Base-by-base conservation (phyloP, 2,113 vertebrate genomes). In the Cromileptes altivelis region DNA sequence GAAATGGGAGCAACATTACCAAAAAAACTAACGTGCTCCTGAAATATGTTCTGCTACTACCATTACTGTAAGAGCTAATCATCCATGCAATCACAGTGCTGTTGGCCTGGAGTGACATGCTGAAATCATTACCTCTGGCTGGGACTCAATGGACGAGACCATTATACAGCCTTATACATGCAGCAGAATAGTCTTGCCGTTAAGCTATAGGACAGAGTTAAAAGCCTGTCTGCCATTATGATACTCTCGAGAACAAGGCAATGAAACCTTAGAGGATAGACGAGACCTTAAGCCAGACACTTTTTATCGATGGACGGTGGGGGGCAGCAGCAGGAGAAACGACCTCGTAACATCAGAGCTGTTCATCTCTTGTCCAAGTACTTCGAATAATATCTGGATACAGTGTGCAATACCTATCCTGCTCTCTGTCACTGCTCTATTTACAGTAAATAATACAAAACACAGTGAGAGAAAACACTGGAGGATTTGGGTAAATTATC, bases 1-100 rank as follows among this genome's bases (percentile, higher is more conserved):
- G 61, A 91, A 92, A 92, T 86, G 73, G 88, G 75, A 84, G 74
- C 70, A 74, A 73, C 67, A 78, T 84, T 70, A 80, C 71, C 68
- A 80, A 87, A 85, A 85, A 82, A 78, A 63, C 82, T 84, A 82
- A 84, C 76, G 81, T 91, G 83, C 89, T 77, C 47, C 86, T 47
- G 68, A 91, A 92, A 81, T 88, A 85, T 88, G 73, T 78, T 91
- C 88, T 92, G 87, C 85, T 88, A 81, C 89, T 85, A 57, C 86
- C 75, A 88, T 90, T 91, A 84, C 83, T 88, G 86, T 92, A 93
- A 92, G 85, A 89, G 89, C 81, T 93, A 94, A 94, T 94, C 85
- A 89, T 88, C 88, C 93, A 70, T 90, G 86, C 93, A 84, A 83
- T 93, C 88, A 88, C 75, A 85, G 75, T 70, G 67, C 68, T 75